Evolutionary conservation across 2,888 invertebrate species (phyloP).

Genomic region (Lampropteryx suffumata): DNA sequence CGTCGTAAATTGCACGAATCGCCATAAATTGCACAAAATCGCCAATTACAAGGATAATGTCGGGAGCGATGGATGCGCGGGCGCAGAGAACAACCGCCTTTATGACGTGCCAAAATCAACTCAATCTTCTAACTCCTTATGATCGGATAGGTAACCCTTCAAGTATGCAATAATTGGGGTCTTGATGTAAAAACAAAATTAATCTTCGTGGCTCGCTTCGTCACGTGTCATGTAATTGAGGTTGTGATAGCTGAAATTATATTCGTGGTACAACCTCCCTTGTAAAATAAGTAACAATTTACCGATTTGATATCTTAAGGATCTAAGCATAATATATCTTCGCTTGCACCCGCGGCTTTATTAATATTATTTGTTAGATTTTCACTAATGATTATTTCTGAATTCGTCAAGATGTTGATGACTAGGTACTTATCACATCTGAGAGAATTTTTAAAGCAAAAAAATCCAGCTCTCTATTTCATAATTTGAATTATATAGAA

Average conservation of each 20-base stretch:
- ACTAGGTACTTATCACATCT: too few species aligned
- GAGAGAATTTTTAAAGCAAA: too few species aligned
- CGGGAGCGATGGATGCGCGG: conserved; percentile 51
- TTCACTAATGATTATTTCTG: too few species aligned
- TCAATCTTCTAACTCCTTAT: conserved; percentile 48
- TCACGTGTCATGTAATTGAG: conserved; percentile 50
- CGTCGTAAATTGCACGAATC: conserved; percentile 77
- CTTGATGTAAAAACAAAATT: conserved; percentile 48
- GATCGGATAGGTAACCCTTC: conserved; percentile 44
- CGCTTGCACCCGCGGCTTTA: background rate
- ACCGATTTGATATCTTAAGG: background rate
- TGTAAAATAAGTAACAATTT: conserved; percentile 28
- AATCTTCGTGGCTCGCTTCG: conserved; percentile 42
- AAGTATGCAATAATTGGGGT: conserved; percentile 46
- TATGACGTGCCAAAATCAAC: conserved; percentile 63
- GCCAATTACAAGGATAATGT: conserved; percentile 76
- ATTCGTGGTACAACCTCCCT: conserved; percentile 37
- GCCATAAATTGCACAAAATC: conserved; percentile 80
- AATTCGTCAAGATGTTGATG: too few species aligned
- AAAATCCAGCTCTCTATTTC: too few species aligned
- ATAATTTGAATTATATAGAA: too few species aligned
- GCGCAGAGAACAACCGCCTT: conserved; percentile 42
- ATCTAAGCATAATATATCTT: too few species aligned
- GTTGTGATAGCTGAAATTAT: conserved; percentile 41
- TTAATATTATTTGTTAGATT: background rate